Percentiles rank a stretch among this genome's conserved stretches.
phyloP scores from a whole-genome alignment of 2,888 invertebrate genomes.

The Eristalis tenax region DNA sequence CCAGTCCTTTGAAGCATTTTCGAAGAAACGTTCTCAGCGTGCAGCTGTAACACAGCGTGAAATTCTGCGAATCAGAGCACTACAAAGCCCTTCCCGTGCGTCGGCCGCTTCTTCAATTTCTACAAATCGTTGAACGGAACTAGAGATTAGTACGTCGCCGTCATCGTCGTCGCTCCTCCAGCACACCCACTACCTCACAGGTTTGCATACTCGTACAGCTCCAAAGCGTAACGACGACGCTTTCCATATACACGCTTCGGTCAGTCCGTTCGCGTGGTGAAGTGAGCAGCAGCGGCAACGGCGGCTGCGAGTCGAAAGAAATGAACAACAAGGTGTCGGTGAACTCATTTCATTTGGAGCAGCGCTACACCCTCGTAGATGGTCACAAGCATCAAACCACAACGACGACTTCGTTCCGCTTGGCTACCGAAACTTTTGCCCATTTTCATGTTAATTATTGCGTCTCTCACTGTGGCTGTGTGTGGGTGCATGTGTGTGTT shows the following conservation, averaged over 20 bases:
- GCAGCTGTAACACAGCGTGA: neutral
- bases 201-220: neutral
- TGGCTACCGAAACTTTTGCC: constrained; percentile 49
- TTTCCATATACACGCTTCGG: neutral
- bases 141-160: neutral
- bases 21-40: neutral
- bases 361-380: neutral
- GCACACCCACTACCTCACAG: neutral
- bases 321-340: constrained; percentile 26
- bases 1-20: neutral
- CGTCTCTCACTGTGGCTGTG: neutral
- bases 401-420: constrained; percentile 67
- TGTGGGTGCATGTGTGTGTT: neutral
- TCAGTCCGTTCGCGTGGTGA: neutral
- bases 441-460: constrained; percentile 53
- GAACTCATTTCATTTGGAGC: constrained; percentile 34
- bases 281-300: neutral
- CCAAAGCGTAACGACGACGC: neutral
- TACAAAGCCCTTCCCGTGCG: neutral
- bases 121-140: neutral
- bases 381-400: constrained; percentile 55
- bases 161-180: neutral
- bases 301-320: neutral
- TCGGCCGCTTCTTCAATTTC: neutral
- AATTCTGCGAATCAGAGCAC: neutral